Evolutionary conservation across 1,140 invertebrate genomes (phyloP), one percentile per base, ranked within the genome.

Genomic region (Amyelois transitella): DNA sequence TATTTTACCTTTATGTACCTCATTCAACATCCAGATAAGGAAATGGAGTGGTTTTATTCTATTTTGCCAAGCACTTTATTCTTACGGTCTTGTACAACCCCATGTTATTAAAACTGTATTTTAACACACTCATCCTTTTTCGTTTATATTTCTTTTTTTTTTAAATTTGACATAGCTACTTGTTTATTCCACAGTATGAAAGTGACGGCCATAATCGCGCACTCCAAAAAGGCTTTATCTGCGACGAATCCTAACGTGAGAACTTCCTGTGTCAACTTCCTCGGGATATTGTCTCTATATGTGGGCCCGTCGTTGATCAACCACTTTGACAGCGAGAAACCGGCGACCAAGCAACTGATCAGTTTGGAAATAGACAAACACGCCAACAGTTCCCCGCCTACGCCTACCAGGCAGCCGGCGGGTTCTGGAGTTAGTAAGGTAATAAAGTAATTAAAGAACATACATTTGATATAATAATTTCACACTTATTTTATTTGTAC

Each of bases 241-340:
- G 95, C 95, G 8, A 96, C 94, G 1, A 97, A 97, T 88, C 95
- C 95, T 1, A 91, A 91, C 32, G 94, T 98, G 0, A 90, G 96
- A 6, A 92, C 91, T 1, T 90, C 95, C 4, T 93, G 93, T 1
- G 93, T 98, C 7, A 84, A 80, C 25, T 86, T 91, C 53, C 77
- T 91, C 7, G 93, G 94, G 0, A 91, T 92, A 10, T 88, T 97
- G 64, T 96, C 95, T 60, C 85, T 97, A 62, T 97, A 94, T 67
- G 93, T 96, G 88, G 96, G 96, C 0, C 90, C 90, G 14, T 89
- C 92, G 0, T 67, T 98, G 0, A 88, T 95, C 38, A 90, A 92
- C 56, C 94, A 95, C 72, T 96, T 97, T 69, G 96, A 97, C 62
- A 92, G 92, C 64, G 97, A 98, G 74, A 98, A 98, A 72, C 91